phyloP scores from a whole-genome alignment of 2,888 invertebrate species.

The Agrypnus murinus region DNA sequence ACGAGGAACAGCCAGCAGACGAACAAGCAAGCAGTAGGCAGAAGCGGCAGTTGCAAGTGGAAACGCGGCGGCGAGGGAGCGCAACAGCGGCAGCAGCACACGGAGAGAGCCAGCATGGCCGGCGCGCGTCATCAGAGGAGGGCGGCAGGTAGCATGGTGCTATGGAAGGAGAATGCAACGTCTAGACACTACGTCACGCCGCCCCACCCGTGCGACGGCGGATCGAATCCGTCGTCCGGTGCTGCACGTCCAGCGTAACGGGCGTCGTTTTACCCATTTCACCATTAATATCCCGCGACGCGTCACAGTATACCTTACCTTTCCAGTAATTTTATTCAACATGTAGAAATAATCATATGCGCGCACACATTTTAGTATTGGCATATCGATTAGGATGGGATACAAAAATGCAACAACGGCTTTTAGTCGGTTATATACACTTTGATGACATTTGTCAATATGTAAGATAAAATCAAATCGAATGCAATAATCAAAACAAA shows the following conservation, averaged over 20 bases:
- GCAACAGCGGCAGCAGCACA: slow-evolving; percentile 50
- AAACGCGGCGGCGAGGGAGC: slow-evolving; percentile 42
- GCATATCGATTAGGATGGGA: too few species aligned
- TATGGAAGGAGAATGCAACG: slow-evolving; percentile 57
- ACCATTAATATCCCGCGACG: slow-evolving; percentile 18
- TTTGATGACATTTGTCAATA: too few species aligned
- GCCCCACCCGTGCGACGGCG: slow-evolving; percentile 55
- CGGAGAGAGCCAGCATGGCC: slow-evolving; percentile 52
- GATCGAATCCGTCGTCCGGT: slow-evolving; percentile 52
- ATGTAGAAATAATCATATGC: not conserved
- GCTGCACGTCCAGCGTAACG: slow-evolving; percentile 43
- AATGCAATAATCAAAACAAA: too few species aligned
- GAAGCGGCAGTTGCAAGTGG: slow-evolving; percentile 40
- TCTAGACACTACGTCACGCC: slow-evolving; percentile 63
- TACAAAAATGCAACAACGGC: too few species aligned
- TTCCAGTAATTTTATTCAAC: not conserved
- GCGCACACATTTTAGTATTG: slow-evolving; percentile 1
- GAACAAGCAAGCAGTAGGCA: too few species aligned
- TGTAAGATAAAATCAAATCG: too few species aligned
- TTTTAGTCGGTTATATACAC: too few species aligned
- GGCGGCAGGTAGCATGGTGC: slow-evolving; percentile 53
- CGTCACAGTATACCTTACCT: slow-evolving; percentile 16
- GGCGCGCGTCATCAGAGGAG: slow-evolving; percentile 54
- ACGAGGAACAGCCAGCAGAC: slow-evolving; percentile 35
- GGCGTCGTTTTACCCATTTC: slow-evolving; percentile 42